Base-by-base conservation (phyloP, 2,888 invertebrate genomes). In the Dorcus parallelipipedus region DNA sequence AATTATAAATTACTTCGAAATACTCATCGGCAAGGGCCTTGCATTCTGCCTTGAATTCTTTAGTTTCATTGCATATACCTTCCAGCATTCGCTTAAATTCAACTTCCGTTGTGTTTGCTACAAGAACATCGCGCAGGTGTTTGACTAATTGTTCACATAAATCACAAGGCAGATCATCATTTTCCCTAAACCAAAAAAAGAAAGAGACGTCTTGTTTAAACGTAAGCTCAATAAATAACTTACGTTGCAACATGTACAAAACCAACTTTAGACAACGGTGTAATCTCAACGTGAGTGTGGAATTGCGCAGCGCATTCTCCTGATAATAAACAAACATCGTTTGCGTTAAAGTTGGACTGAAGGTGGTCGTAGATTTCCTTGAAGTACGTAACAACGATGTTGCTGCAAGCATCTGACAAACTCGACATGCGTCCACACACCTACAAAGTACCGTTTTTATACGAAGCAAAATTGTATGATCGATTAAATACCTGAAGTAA, bases 81-180 rank as follows among this genome's bases (percentile, higher is more conserved):
- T 86, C 81, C 9, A 93, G 73, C 0, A 94, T 87, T 70, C 83
- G 81, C 75, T 89, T 84, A 78, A 95, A 95, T 78, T 95, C 92
- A 0, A 79, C 69, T 76, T 91, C 90, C 0, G 95, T 93, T 0
- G 94, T 93, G 74, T 95, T 93, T 14, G 94, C 88, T 33, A 91
- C 82, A 23, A 95, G 76, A 5, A 93, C 81, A 72, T 94, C 91
- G 61, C 88, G 86, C 65, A 94, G 80, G 76, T 95, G 93, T 20
- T 80, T 79, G 0, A 94, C 88, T 51, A 95, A 78, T 74, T 93
- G 91, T 69, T 91, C 87, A 76, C 95, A 95, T 56, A 95, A 82
- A 69, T 93, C 90, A 74, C 95, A 95, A 0, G 93, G 88, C 52
- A 91, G 82, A 71, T 88, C 86, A 67, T 86, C 85, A 41, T 50